Evolutionary conservation across 2,113 vertebrate genomes (phyloP).

Genomic region (Bos taurus): ARS-UCD2.0 NC_037338.1:62507501-62508000

Average conservation of each 20-base stretch:
- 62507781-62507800: background rate
- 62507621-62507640: slow-evolving; percentile 1
- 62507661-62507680: background rate
- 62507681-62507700: background rate
- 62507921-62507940: background rate
- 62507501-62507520: slow-evolving; percentile 43
- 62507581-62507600: background rate
- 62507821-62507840: background rate
- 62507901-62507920: background rate
- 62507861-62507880: background rate
- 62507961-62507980: background rate
- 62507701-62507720: background rate
- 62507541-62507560: background rate
- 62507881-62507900: background rate
- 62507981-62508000: background rate
- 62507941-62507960: slow-evolving; percentile 15
- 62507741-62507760: background rate
- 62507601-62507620: background rate
- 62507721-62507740: background rate
- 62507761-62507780: background rate
- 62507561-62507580: slow-evolving; percentile 48
- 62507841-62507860: background rate
- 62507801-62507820: background rate
- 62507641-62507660: background rate
- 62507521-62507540: slow-evolving; percentile 14